Conservation (phyloP, 2,113 vertebrate genomes). For the Naja naja region DNA sequence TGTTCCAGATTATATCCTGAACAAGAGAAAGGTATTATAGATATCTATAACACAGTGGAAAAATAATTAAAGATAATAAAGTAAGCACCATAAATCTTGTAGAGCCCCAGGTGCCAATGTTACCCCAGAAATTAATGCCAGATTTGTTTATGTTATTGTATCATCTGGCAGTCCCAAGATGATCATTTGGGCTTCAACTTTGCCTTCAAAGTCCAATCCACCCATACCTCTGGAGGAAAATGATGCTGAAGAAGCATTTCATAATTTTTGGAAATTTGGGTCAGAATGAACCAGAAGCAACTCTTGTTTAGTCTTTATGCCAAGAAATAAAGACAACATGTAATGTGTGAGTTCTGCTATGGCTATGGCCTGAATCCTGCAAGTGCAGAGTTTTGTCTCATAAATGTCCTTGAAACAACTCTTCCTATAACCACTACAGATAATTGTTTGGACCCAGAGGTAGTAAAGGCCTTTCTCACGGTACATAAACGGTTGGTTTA, state of each 20-base stretch:
- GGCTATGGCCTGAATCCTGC: neutral
- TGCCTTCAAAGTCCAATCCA: neutral
- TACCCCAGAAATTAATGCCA: neutral
- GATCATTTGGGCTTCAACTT: neutral
- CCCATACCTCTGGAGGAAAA: neutral
- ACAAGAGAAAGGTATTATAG: neutral
- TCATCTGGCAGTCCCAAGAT: neutral
- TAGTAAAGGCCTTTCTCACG: neutral
- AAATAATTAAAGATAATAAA: neutral
- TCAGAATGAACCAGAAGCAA: neutral
- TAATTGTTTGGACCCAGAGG: neutral
- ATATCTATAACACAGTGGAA: neutral
- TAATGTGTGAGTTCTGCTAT: neutral
- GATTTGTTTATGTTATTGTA: neutral
- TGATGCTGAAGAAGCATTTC: neutral
- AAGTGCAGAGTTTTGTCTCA: neutral
- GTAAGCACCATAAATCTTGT: neutral
- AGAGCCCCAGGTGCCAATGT: neutral
- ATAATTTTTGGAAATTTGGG: neutral
- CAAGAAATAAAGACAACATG: neutral
- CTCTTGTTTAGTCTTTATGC: neutral
- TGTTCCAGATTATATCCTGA: neutral
- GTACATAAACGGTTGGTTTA: conserved; percentile 15
- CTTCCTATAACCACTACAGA: neutral
- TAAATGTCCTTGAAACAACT: neutral